These are phyloP conservation scores for Hetaerina americana DNA, from an alignment of 1,140 invertebrate genomes.

Conservation along the genomic window DNA sequence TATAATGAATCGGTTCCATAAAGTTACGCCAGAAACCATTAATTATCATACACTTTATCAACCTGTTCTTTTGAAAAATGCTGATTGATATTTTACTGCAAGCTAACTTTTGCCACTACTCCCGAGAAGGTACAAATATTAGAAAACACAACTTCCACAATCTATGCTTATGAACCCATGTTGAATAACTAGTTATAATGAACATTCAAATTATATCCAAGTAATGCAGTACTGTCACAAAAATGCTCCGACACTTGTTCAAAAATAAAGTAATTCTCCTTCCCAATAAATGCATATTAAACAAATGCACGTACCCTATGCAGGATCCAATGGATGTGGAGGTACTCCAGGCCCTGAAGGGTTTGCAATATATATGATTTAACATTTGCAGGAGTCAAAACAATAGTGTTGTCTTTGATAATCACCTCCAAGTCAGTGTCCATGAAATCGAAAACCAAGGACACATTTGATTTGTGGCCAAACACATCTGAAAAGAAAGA, in stretches of 20 bases:
- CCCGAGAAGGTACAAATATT: no score
- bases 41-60: no score
- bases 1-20: no score
- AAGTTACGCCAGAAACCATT: no score
- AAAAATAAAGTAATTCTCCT: neutral
- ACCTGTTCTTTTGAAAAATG: no score
- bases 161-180: no score
- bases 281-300: neutral
- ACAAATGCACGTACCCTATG: slow-evolving; percentile 51
- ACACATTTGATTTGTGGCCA: slow-evolving; percentile 96
- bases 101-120: no score
- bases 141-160: no score
- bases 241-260: no score
- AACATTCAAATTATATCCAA: slow-evolving; percentile 6
- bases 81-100: no score
- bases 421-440: slow-evolving; percentile 95
- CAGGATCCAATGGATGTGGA: slow-evolving; percentile 93
- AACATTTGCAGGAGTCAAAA: slow-evolving; percentile 84
- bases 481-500: slow-evolving; percentile 72
- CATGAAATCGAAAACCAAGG: slow-evolving; percentile 99
- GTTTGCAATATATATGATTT: slow-evolving; percentile 96
- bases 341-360: slow-evolving; percentile 84
- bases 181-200: neutral
- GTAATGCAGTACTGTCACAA: neutral
- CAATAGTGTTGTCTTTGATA: slow-evolving; percentile 73